Evolutionary conservation across 2,888 invertebrate genomes (phyloP).

Genomic region (Diarsia dahlii): DNA sequence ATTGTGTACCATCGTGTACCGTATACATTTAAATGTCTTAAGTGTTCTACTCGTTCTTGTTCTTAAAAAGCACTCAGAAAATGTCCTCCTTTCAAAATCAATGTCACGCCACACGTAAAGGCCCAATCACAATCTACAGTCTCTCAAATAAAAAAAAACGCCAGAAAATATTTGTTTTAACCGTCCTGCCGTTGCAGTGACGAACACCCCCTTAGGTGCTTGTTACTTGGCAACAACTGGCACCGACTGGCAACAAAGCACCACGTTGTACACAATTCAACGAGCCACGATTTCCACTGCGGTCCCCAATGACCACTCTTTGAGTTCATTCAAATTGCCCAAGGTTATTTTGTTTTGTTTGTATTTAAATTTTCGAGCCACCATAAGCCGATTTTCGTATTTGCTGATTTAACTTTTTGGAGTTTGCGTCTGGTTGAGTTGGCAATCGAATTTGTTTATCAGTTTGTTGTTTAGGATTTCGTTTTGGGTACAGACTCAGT

Average conservation of each 20-base stretch:
- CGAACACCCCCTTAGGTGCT: slow-evolving; percentile 46
- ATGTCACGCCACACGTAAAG: background rate
- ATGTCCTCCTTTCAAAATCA: background rate
- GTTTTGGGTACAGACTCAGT: slow-evolving; percentile 7
- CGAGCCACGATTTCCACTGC: slow-evolving; percentile 45
- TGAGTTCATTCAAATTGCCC: slow-evolving; percentile 45
- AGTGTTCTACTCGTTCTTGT: background rate
- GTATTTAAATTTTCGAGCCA: slow-evolving; percentile 55
- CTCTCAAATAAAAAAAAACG: background rate
- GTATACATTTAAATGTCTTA: background rate
- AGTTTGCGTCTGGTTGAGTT: slow-evolving; percentile 26
- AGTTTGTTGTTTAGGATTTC: slow-evolving; percentile 19
- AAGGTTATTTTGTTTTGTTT: slow-evolving; percentile 54
- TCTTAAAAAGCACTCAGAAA: background rate
- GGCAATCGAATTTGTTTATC: slow-evolving; percentile 23
- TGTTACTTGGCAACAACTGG: slow-evolving; percentile 39
- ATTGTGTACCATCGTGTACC: too few relatives aligned
- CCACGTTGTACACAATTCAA: slow-evolving; percentile 43
- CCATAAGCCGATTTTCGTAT: slow-evolving; percentile 56
- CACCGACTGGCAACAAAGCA: slow-evolving; percentile 13
- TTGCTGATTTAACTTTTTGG: slow-evolving; percentile 48
- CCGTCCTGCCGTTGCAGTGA: slow-evolving; percentile 17
- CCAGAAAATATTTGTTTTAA: slow-evolving; percentile 8
- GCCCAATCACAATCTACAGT: background rate
- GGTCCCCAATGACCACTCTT: slow-evolving; percentile 55